Evolutionary conservation across 2,797 vertebrate species (phyloP).

Genomic region (Sebastes kiyomatsui): DNA sequence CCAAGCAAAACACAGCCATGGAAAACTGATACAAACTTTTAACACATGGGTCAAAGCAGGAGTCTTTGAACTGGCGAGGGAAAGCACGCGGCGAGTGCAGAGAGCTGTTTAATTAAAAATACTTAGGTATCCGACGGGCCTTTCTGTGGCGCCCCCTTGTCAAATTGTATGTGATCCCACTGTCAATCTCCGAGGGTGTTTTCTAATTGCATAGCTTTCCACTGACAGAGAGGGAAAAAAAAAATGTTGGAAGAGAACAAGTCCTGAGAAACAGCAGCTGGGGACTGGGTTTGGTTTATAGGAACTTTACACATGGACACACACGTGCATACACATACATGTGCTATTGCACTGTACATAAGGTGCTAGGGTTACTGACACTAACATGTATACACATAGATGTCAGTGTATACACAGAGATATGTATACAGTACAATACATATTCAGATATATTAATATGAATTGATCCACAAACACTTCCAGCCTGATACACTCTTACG

Average conservation of each 20-base stretch:
- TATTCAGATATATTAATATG: not conserved
- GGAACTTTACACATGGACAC: slow-evolving; percentile 18
- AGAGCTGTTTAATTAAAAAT: slow-evolving; percentile 86
- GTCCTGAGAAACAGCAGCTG: slow-evolving; percentile 59
- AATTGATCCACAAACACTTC: not conserved
- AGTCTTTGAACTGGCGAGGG: slow-evolving; percentile 80
- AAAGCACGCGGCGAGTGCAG: slow-evolving; percentile 59
- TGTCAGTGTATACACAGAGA: not conserved
- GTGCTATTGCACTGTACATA: not conserved
- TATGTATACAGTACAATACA: not conserved
- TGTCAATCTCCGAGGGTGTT: slow-evolving; percentile 77
- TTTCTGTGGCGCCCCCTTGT: slow-evolving; percentile 76
- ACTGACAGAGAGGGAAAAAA: slow-evolving; percentile 55
- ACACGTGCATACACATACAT: not conserved
- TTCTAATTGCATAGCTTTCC: slow-evolving; percentile 77
- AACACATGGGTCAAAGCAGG: slow-evolving; percentile 84
- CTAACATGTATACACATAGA: not conserved
- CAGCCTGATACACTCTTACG: not conserved
- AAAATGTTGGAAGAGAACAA: slow-evolving; percentile 42
- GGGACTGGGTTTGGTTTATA: slow-evolving; percentile 38
- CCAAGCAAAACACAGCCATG: slow-evolving; percentile 85
- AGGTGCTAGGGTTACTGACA: not conserved
- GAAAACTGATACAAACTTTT: slow-evolving; percentile 87
- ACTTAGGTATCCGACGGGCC: slow-evolving; percentile 78
- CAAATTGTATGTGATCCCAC: slow-evolving; percentile 78